Evolutionary conservation across 35 echinoderm and acorn worm species (phyloP).

Genomic region (Hemicentrotus pulcherrimus): DNA sequence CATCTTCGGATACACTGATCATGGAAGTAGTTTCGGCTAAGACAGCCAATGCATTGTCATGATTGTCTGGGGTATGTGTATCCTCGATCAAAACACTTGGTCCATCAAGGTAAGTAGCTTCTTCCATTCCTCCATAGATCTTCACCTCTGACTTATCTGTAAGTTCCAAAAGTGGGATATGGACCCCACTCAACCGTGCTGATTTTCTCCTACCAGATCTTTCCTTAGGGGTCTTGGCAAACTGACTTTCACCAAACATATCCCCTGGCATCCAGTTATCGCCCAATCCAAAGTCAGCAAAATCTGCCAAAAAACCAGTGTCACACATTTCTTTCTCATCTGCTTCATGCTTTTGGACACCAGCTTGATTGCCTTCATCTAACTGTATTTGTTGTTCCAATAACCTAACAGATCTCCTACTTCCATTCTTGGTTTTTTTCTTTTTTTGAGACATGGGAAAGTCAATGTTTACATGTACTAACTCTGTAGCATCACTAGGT

Average conservation of each 20-base stretch:
- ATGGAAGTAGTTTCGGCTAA: not conserved
- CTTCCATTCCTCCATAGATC: not conserved
- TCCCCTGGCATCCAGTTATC: conserved; percentile 44
- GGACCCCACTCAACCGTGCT: conserved; percentile 23
- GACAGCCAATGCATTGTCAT: not conserved
- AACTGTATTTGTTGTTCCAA: not conserved
- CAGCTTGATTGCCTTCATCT: not conserved
- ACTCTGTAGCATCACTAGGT: not conserved
- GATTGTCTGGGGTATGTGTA: not conserved
- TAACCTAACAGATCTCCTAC: conserved; percentile 29
- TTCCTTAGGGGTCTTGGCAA: conserved; percentile 31
- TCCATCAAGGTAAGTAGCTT: not conserved
- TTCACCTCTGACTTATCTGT: not conserved
- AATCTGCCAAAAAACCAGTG: conserved; percentile 24
- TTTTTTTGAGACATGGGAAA: not conserved
- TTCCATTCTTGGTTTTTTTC: not conserved
- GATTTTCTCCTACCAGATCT: conserved; percentile 27
- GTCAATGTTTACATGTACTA: not conserved
- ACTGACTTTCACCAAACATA: conserved; percentile 6
- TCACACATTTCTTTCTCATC: not conserved
- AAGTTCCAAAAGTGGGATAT: conserved; percentile 37
- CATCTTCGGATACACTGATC: not conserved
- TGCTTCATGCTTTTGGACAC: not conserved
- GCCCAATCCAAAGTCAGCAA: conserved; percentile 41
- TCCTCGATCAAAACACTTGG: not conserved